These are phyloP conservation scores for Hiodon tergisus DNA, from an alignment of 2,113 vertebrate genomes.

Conservation along the genomic window DNA sequence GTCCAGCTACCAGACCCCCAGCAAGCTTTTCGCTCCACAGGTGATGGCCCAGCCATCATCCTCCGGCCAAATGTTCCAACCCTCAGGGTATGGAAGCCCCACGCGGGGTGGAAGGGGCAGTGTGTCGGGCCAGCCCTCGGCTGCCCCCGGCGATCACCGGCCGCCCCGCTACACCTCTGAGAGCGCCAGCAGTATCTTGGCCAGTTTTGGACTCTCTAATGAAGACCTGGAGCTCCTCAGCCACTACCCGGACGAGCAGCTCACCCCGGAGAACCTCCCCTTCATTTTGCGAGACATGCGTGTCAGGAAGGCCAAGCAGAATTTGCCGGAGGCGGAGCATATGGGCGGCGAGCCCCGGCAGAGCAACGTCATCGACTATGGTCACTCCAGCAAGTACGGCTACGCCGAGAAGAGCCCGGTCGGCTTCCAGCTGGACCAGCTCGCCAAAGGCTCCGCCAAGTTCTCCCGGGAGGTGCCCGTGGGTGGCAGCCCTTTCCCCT, in stretches of 20 bases:
- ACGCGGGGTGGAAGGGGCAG: slow-evolving; percentile 20
- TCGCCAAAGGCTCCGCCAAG: slow-evolving; percentile 47
- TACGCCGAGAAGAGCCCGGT: slow-evolving; percentile 62
- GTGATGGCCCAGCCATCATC: slow-evolving; percentile 35
- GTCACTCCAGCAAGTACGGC: slow-evolving; percentile 81
- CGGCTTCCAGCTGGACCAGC: slow-evolving; percentile 47
- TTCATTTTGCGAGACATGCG: slow-evolving; percentile 83
- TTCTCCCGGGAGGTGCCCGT: slow-evolving; percentile 30
- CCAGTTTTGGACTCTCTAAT: slow-evolving; percentile 83
- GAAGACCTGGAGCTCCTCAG: slow-evolving; percentile 88
- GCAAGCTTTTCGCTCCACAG: slow-evolving; percentile 25
- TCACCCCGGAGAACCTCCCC: slow-evolving; percentile 87
- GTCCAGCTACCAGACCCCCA: slow-evolving; percentile 34
- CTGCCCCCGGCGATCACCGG: slow-evolving; percentile 15
- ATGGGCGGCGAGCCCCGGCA: slow-evolving; percentile 44
- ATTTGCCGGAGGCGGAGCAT: slow-evolving; percentile 35
- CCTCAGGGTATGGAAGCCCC: slow-evolving; percentile 36
- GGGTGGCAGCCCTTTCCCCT: slow-evolving; percentile 17
- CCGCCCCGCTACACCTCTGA: slow-evolving; percentile 75
- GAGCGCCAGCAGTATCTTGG: slow-evolving; percentile 81
- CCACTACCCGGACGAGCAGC: slow-evolving; percentile 81
- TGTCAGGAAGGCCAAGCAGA: slow-evolving; percentile 70
- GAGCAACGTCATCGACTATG: slow-evolving; percentile 87
- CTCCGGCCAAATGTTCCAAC: slow-evolving; percentile 33
- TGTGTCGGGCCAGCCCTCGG: slow-evolving; percentile 20